Evolutionary conservation across 2,888 invertebrate species (phyloP).

Genomic region (Drosophila merina): DNA sequence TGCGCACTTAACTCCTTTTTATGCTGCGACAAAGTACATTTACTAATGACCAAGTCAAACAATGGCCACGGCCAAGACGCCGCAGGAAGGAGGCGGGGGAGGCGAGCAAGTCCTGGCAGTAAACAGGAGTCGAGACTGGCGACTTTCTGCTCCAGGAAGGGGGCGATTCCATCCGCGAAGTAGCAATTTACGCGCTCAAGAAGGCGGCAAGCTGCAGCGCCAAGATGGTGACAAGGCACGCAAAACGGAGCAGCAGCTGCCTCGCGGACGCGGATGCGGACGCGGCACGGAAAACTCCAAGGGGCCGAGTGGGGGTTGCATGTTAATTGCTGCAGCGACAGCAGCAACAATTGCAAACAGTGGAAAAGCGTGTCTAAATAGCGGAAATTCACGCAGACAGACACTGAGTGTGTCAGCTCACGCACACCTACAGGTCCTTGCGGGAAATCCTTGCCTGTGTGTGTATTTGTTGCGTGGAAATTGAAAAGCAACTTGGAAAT

Average conservation of each 20-base stretch:
- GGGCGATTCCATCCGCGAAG: slow-evolving; percentile 56
- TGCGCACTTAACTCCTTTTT: slow-evolving; percentile 79
- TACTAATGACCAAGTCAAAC: slow-evolving; percentile 80
- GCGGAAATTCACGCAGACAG: slow-evolving; percentile 55
- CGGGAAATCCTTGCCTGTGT: slow-evolving; percentile 32
- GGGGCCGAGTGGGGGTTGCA: slow-evolving; percentile 56
- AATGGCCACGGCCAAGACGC: slow-evolving; percentile 53
- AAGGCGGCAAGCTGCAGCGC: slow-evolving; percentile 55
- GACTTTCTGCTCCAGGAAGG: background rate
- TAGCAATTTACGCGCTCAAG: slow-evolving; percentile 75
- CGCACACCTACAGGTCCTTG: slow-evolving; percentile 9
- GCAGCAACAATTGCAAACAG: slow-evolving; percentile 58
- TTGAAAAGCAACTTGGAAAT: slow-evolving; percentile 55
- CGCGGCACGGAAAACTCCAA: slow-evolving; percentile 4
- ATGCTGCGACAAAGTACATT: slow-evolving; percentile 78
- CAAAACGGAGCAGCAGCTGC: slow-evolving; percentile 38
- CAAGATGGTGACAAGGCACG: slow-evolving; percentile 71
- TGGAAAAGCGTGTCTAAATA: slow-evolving; percentile 67
- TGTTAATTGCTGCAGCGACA: slow-evolving; percentile 56
- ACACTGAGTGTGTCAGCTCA: slow-evolving; percentile 21
- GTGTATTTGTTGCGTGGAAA: slow-evolving; percentile 47
- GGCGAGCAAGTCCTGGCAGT: slow-evolving; percentile 41
- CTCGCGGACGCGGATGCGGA: background rate
- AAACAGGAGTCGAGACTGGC: slow-evolving; percentile 41
- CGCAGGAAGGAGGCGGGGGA: slow-evolving; percentile 7